These are phyloP conservation scores for Cylas formicarius DNA, from an alignment of 1,140 invertebrate species.

Conservation along the genomic window DNA sequence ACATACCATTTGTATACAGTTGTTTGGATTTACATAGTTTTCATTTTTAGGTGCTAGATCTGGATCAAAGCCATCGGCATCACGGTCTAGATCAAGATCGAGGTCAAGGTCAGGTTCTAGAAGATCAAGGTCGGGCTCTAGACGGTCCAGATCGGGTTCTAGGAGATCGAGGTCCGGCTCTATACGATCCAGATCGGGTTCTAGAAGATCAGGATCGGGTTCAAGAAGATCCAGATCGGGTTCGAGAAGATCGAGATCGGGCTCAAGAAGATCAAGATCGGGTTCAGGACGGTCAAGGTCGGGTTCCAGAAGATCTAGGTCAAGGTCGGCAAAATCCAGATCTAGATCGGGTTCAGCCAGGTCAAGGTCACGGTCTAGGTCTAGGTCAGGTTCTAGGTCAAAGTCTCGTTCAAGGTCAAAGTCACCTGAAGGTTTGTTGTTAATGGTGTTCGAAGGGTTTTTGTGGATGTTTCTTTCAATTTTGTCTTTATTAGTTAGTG, in stretches of 20 bases:
- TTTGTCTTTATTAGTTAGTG: conserved; percentile 11
- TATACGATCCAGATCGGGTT: conserved; percentile 34
- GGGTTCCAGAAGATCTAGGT: conserved; percentile 26
- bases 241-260: conserved; percentile 33
- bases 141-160: conserved; percentile 33
- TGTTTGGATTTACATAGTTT: conserved; percentile 32
- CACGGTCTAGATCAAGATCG: conserved; percentile 10
- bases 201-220: conserved; percentile 41
- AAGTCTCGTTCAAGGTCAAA: conserved; percentile 8
- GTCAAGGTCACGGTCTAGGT: conserved; percentile 13
- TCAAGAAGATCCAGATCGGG: conserved; percentile 34
- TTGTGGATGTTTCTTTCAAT: too few relatives aligned
- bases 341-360: conserved; percentile 28
- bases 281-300: conserved; percentile 21
- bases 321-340: conserved; percentile 36
- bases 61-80: conserved; percentile 29
- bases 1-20: too few relatives aligned
- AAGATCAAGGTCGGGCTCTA: conserved; percentile 24
- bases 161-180: conserved; percentile 23
- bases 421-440: conserved; percentile 5
- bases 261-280: conserved; percentile 32
- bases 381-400: conserved; percentile 12
- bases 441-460: too few relatives aligned
- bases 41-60: conserved; percentile 39
- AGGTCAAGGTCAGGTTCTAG: conserved; percentile 27